Conservation (phyloP, 2,113 vertebrate genomes). For the Neopipo cinnamomea region DNA sequence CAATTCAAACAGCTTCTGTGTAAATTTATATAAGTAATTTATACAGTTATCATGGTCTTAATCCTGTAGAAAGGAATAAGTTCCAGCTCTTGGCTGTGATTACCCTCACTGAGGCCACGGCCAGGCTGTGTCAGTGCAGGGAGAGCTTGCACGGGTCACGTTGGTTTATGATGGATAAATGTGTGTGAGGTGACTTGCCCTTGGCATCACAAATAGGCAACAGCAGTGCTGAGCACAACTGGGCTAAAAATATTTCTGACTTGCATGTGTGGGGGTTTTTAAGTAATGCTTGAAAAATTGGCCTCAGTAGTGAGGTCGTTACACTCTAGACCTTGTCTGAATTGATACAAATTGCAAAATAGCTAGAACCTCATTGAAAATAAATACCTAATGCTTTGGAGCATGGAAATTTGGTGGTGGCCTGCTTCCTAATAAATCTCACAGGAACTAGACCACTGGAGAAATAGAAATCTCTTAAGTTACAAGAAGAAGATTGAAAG, state of each 20-base stretch:
- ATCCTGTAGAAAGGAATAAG: not conserved
- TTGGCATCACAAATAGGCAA: not conserved
- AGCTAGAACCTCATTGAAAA: not conserved
- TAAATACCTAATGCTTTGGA: not conserved
- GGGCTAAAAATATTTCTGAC: not conserved
- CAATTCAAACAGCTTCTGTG: not conserved
- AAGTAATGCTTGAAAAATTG: not conserved
- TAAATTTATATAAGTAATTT: not conserved
- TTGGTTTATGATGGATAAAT: not conserved
- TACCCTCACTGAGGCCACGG: fast-evolving
- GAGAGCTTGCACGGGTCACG: not conserved
- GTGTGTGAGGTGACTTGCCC: not conserved
- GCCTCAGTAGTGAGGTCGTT: not conserved
- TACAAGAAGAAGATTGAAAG: not conserved
- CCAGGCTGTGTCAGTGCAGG: not conserved
- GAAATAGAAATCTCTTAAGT: not conserved
- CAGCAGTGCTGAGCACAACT: not conserved
- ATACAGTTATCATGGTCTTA: not conserved
- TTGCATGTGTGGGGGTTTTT: not conserved
- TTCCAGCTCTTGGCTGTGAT: not conserved
- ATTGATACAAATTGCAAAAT: not conserved
- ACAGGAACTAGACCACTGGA: not conserved
- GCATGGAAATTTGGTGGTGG: not conserved
- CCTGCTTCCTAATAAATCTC: not conserved
- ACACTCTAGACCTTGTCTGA: not conserved